Evolutionary conservation across 2,113 vertebrate species (phyloP).

Genomic region (Dendrocopos noguchii): DNA sequence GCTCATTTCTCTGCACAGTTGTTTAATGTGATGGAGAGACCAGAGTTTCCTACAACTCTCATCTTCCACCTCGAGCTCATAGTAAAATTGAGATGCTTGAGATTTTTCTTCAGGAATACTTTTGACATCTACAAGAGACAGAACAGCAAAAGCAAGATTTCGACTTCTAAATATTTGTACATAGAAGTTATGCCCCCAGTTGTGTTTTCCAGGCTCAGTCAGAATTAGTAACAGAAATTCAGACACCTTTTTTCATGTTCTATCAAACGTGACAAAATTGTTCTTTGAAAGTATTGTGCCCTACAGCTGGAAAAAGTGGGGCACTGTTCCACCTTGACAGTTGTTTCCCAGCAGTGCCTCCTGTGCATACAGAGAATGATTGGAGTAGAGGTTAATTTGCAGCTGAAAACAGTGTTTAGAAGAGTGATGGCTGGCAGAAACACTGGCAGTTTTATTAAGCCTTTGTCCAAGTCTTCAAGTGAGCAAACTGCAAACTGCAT

Average conservation of each 20-base stretch:
- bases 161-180: neutral
- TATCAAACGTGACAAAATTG: neutral
- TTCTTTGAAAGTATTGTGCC: neutral
- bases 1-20: neutral
- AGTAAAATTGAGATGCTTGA: neutral
- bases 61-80: neutral
- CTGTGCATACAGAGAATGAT: neutral
- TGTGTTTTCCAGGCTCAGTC: neutral
- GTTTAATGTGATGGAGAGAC: neutral
- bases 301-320: neutral
- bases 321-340: neutral
- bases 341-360: neutral
- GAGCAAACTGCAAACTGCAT: neutral
- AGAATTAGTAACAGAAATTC: neutral
- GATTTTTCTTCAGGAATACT: neutral
- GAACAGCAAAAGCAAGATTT: neutral
- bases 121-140: neutral
- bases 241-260: neutral
- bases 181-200: neutral
- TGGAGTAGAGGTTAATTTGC: slow-evolving; percentile 30
- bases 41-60: neutral
- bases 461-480: neutral
- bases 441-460: neutral
- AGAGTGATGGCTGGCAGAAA: slow-evolving; percentile 23
- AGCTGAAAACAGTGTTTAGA: neutral